Percentiles rank a stretch among this genome's conserved stretches.
phyloP scores from a whole-genome alignment of 2,888 invertebrate species.

The Yponomeuta evonymella region DNA sequence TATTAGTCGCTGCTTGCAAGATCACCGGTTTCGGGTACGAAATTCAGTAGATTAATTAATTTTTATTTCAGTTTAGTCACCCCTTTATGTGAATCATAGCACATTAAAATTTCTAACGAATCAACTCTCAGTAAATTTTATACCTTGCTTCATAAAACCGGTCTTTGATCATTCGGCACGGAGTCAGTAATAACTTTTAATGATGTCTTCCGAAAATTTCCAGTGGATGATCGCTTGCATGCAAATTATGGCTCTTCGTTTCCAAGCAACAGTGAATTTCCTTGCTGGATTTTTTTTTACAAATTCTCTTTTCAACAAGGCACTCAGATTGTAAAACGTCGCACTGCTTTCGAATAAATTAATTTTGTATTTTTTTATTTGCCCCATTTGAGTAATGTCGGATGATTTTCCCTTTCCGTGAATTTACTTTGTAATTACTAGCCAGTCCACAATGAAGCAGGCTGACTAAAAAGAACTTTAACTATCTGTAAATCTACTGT shows the following conservation, averaged over 20 bases:
- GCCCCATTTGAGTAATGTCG: conserved; percentile 12
- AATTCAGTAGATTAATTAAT: too few relatives aligned
- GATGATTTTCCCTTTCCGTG: conserved; percentile 20
- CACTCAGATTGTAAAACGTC: conserved; percentile 39
- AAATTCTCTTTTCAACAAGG: conserved; percentile 34
- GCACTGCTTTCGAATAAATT: conserved; percentile 44
- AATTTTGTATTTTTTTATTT: conserved; percentile 38
- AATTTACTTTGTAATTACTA: conserved; percentile 22
- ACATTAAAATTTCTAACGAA: neutral
- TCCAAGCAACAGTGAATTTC: conserved; percentile 33
- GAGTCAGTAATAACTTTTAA: conserved; percentile 42
- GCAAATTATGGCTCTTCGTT: conserved; percentile 35
- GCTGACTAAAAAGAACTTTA: too few relatives aligned
- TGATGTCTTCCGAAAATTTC: conserved; percentile 37
- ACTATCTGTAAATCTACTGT: too few relatives aligned
- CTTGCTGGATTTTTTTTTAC: conserved; percentile 32
- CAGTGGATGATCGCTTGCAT: conserved; percentile 40
- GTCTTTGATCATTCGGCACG: conserved; percentile 4
- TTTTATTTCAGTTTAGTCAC: too few relatives aligned
- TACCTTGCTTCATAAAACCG: conserved; percentile 1
- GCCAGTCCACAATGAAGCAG: neutral
- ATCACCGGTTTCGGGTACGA: too few relatives aligned
- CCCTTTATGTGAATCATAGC: neutral
- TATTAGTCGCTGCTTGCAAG: too few relatives aligned
- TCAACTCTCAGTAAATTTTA: neutral